phyloP scores from a whole-genome alignment of 30 jellyfish, hydroid and myxozoan species.

The Chrysaora quinquecirrha region DNA sequence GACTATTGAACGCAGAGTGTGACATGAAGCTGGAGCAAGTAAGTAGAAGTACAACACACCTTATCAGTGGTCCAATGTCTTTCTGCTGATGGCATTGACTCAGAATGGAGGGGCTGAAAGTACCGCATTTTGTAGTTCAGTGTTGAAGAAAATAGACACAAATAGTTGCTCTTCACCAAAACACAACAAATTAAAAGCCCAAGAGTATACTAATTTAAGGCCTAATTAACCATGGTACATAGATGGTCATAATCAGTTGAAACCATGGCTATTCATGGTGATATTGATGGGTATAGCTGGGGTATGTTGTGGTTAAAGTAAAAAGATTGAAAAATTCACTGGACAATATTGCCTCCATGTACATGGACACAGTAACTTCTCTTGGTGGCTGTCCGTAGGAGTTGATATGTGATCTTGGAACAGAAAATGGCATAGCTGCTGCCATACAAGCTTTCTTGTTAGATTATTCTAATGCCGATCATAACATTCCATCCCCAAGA shows the following conservation, averaged over 20 bases:
- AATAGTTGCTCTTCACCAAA: too few relatives aligned
- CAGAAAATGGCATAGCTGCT: conserved; percentile 18
- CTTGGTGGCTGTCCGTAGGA: not conserved
- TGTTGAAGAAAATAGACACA: too few relatives aligned
- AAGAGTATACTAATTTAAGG: not conserved
- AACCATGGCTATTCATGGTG: not conserved
- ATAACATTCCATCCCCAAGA: conserved; percentile 19
- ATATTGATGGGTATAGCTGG: conserved; percentile 1
- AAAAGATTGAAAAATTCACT: not conserved
- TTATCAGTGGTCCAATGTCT: too few relatives aligned
- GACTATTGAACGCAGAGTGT: too few relatives aligned
- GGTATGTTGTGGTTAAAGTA: conserved; percentile 12
- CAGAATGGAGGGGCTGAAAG: too few relatives aligned
- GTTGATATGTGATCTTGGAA: conserved; percentile 4
- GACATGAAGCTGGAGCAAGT: too few relatives aligned
- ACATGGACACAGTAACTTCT: not conserved
- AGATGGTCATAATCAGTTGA: not conserved
- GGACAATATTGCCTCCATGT: not conserved
- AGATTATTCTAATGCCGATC: not conserved
- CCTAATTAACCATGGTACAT: not conserved
- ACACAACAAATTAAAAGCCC: too few relatives aligned
- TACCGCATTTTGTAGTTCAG: too few relatives aligned
- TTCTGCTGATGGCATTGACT: too few relatives aligned
- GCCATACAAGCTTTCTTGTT: conserved; percentile 13
- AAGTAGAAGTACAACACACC: too few relatives aligned